Evolutionary conservation across 1,140 invertebrate species (phyloP).

Genomic region (Sinella curviseta): DNA sequence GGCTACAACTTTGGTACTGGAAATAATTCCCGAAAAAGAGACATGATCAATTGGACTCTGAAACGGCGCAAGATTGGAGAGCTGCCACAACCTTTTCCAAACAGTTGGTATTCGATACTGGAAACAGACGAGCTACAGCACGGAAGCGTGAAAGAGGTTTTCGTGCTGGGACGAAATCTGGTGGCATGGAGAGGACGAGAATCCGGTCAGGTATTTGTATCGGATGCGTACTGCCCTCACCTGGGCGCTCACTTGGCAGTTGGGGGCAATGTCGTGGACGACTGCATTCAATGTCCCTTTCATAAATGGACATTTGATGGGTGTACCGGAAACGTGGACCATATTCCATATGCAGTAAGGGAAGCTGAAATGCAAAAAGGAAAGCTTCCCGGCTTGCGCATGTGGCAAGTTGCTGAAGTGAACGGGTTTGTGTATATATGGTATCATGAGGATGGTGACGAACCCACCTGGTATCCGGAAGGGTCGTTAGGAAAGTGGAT

Average conservation of each 20-base stretch:
- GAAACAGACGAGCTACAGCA: conserved; percentile 68
- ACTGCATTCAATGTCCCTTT: no score
- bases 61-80: conserved; percentile 61
- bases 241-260: no score
- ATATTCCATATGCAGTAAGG: conserved; percentile 59
- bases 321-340: conserved; percentile 56
- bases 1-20: no score
- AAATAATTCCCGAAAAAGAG: conserved; percentile 47
- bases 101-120: conserved; percentile 81
- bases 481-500: no score
- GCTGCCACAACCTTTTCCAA: conserved; percentile 80
- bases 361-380: conserved; percentile 37
- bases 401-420: conserved; percentile 67
- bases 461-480: conserved; percentile 71
- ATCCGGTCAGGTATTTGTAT: conserved; percentile 56
- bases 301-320: conserved; percentile 63
- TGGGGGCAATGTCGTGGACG: conserved; percentile 58
- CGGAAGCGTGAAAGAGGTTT: conserved; percentile 66
- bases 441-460: conserved; percentile 72
- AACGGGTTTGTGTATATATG: conserved; percentile 79
- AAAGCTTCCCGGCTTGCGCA: conserved; percentile 61
- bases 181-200: conserved; percentile 58
- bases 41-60: conserved; percentile 56
- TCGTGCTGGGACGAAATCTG: no score
- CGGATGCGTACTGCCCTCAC: conserved; percentile 65